phyloP scores from a whole-genome alignment of 2,888 invertebrate species.

The Luffia ferchaultella region DNA sequence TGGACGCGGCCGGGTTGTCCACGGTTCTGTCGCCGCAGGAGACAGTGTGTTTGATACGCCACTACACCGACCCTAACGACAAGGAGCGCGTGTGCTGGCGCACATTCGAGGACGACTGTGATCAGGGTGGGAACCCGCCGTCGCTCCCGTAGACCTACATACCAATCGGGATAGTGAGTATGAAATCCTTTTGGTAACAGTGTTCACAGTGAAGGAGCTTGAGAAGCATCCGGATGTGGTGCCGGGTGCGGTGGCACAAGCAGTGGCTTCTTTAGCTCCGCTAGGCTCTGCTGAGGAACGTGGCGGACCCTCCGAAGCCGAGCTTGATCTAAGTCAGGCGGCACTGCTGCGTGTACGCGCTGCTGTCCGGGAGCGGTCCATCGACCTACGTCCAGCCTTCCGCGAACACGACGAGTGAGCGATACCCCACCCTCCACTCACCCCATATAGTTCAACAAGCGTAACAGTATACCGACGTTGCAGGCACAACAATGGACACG shows the following conservation, averaged over 20 bases:
- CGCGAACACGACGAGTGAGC: conserved; percentile 74
- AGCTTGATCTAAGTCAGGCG: conserved; percentile 66
- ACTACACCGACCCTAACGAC: conserved; percentile 79
- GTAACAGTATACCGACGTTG: conserved; percentile 1
- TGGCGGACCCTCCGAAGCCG: conserved; percentile 20
- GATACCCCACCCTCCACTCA: background rate
- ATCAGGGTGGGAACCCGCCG: conserved; percentile 63
- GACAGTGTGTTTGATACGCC: conserved; percentile 67
- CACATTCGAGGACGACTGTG: conserved; percentile 80
- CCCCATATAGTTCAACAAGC: background rate
- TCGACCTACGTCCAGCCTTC: conserved; percentile 74
- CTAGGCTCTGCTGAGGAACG: conserved; percentile 32
- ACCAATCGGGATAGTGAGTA: background rate
- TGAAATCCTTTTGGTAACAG: conserved; percentile 31
- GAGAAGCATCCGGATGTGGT: conserved; percentile 71
- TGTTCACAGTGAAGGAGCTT: conserved; percentile 71
- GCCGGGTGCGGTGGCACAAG: conserved; percentile 28
- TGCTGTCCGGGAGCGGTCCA: conserved; percentile 66
- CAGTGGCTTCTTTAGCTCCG: conserved; percentile 61
- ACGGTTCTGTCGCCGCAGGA: conserved; percentile 69
- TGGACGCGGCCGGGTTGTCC: conserved; percentile 73
- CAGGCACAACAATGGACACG: conserved; percentile 77
- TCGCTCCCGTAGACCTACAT: background rate
- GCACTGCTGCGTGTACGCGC: conserved; percentile 70
- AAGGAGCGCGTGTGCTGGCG: conserved; percentile 74